A percentile compares a stretch with the other conserved stretches of the same genome.
Conservation (phyloP, 2,113 vertebrate genomes). For the Microcebus griseorufus region DNA sequence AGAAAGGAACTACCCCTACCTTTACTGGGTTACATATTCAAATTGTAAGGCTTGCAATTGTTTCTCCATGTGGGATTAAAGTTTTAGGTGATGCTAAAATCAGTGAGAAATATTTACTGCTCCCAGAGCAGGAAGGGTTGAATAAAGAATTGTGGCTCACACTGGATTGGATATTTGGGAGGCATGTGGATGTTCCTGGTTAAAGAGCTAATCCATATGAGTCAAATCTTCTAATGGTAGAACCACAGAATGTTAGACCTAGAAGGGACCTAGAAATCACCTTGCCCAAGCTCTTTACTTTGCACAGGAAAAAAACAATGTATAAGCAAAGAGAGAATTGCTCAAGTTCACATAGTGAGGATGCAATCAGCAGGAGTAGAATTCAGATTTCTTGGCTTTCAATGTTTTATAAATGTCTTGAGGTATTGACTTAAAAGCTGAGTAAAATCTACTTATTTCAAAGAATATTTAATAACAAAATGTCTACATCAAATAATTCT, state of each 20-base stretch:
- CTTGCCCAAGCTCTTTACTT: neutral
- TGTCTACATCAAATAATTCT: neutral
- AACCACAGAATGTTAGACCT: neutral
- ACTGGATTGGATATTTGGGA: neutral
- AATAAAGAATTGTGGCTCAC: neutral
- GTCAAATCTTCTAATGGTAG: neutral
- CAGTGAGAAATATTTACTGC: neutral
- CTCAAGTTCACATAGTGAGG: neutral
- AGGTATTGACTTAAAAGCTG: neutral
- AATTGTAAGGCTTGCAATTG: neutral
- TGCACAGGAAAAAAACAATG: neutral
- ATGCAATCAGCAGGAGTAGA: neutral
- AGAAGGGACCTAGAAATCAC: neutral
- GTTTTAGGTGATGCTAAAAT: neutral
- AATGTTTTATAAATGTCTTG: neutral
- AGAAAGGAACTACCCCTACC: neutral
- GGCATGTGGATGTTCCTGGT: fast-evolving
- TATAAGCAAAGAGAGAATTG: neutral
- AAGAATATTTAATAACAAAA: neutral
- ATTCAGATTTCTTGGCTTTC: neutral
- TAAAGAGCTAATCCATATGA: neutral
- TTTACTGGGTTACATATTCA: neutral
- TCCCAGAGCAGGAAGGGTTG: neutral
- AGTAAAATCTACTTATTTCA: neutral
- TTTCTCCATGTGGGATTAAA: neutral